Percentiles rank a stretch among this genome's conserved stretches.
phyloP scores from a whole-genome alignment of 2,888 invertebrate genomes.

The Nomada fabriciana region DNA sequence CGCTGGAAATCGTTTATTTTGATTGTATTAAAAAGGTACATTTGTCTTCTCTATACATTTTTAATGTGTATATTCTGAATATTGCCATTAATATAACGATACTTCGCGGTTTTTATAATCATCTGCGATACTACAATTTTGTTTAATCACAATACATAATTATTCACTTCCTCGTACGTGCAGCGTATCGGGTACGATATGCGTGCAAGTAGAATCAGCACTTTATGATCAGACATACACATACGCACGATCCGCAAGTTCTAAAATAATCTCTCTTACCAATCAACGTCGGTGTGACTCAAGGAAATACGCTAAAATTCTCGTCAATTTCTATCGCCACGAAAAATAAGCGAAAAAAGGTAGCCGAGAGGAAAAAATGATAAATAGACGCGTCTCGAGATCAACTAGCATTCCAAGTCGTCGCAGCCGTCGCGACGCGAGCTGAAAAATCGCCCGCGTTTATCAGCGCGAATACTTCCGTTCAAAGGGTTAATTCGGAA shows the following conservation, averaged over 20 bases:
- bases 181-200: not conserved
- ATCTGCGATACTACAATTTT: too few relatives aligned
- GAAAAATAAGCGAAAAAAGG: not conserved
- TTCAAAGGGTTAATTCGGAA: slow-evolving; percentile 54
- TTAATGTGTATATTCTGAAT: too few relatives aligned
- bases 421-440: not conserved
- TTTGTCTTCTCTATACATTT: too few relatives aligned
- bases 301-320: not conserved
- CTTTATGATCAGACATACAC: not conserved
- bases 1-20: too few relatives aligned
- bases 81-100: too few relatives aligned
- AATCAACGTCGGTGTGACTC: not conserved
- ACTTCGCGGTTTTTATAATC: too few relatives aligned
- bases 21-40: too few relatives aligned
- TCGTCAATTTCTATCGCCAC: not conserved
- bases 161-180: too few relatives aligned
- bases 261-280: too few relatives aligned
- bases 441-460: slow-evolving; percentile 51
- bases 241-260: not conserved
- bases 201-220: not conserved
- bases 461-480: slow-evolving; percentile 40
- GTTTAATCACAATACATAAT: too few relatives aligned
- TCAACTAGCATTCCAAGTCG: not conserved
- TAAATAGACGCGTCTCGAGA: not conserved
- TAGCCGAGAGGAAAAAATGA: not conserved